phyloP scores from a whole-genome alignment of 2,797 vertebrate genomes.

The Anguilla anguilla region DNA sequence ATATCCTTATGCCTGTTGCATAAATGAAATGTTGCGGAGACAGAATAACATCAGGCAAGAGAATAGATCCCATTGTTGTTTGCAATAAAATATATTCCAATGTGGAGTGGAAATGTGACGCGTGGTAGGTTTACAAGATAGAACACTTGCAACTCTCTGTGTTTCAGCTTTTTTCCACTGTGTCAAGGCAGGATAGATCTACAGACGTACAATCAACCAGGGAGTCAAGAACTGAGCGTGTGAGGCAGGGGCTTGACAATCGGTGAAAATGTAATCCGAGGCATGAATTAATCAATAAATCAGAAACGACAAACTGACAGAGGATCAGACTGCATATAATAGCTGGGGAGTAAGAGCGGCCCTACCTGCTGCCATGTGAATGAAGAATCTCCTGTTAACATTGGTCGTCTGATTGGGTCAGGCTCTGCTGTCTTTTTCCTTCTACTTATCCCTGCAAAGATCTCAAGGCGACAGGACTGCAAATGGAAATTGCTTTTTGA shows the following conservation, averaged over 20 bases:
- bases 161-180: background rate
- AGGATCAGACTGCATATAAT: background rate
- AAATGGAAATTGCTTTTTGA: conserved; percentile 5
- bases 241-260: background rate
- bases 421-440: background rate
- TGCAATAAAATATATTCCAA: background rate
- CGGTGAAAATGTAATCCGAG: background rate
- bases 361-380: background rate
- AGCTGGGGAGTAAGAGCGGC: background rate
- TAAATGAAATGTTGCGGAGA: background rate
- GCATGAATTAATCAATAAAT: conserved; percentile 10
- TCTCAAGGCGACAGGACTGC: background rate
- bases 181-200: background rate
- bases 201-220: background rate
- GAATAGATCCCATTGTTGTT: background rate
- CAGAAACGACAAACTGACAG: background rate
- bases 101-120: background rate
- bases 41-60: too few species aligned
- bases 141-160: background rate
- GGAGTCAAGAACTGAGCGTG: background rate
- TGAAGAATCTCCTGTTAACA: background rate
- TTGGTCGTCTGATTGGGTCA: background rate
- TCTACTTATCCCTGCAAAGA: background rate
- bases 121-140: background rate
- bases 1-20: too few species aligned